Evolutionary conservation across 2,797 vertebrate genomes (phyloP), one percentile per base, ranked within the genome.

Genomic region (Pampus argenteus): DNA sequence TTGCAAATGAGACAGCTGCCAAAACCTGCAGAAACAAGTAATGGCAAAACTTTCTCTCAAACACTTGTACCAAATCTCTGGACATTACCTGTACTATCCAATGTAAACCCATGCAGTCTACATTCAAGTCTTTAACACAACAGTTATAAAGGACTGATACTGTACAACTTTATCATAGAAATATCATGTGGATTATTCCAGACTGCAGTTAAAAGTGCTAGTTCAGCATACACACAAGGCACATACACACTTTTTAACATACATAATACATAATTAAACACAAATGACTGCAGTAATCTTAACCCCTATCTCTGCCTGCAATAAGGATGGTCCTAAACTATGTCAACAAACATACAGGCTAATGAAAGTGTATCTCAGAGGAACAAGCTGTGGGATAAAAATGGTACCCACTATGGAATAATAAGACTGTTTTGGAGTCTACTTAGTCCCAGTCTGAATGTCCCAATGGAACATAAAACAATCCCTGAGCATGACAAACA

Each of bases 281-380:
- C 11, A 66, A 3, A 65, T 34, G 34, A 23, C 10, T 7, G 34
- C 48, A 17, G 9, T 22, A 6, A 60, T 6, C 51, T 26, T 49
- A 1, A 11, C 9, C 9, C 18, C 1, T 25, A 18, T 29, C 10
- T 3, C n/a, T 34, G 6, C 23, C n/a, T 55, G 56, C 2, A 51
- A 17, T 31, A 47, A 47, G 38, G 29, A 52, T 48, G 6, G 23
- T 3, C 2, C 2, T 51, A 71, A 31, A 6, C 2, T 29, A 22
- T 1, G 13, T 2, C 5, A 62, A 66, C 25, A 50, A 14, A 71
- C 14, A 51, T 58, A 17, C 17, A 59, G 40, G 57, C 71, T 84
- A 82, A 77, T 76, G 50, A 71, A 50, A 57, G 60, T 20, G 22
- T 1, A 20, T 76, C 82, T 80, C 84, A 78, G 65, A 76, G 78